phyloP scores from a whole-genome alignment of 1,140 invertebrate species.

The Orussus abietinus region DNA sequence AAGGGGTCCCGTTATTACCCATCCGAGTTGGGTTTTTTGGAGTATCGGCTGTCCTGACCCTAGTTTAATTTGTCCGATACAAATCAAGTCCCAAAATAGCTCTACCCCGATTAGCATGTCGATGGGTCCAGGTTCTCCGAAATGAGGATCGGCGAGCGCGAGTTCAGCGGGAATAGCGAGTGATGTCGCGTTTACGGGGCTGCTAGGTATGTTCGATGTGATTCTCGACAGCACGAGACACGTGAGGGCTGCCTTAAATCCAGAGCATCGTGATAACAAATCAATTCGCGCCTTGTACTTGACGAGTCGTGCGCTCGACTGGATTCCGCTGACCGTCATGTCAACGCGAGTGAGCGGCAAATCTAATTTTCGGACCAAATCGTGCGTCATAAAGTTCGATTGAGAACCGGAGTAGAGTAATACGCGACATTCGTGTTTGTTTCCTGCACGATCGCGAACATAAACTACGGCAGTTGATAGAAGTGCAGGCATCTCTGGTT shows the following conservation, averaged over 20 bases:
- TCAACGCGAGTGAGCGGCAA: neutral
- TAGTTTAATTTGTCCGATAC: slow-evolving; percentile 24
- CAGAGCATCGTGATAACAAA: slow-evolving; percentile 15
- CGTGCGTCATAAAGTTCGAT: slow-evolving; percentile 20
- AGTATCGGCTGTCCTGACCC: slow-evolving; percentile 19
- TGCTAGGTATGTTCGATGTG: slow-evolving; percentile 17
- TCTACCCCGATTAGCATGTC: slow-evolving; percentile 31
- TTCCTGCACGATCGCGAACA: slow-evolving; percentile 8
- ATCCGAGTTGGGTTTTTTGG: slow-evolving; percentile 20
- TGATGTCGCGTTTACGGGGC: slow-evolving; percentile 10
- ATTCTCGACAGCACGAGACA: slow-evolving; percentile 16
- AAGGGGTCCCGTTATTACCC: too few relatives aligned
- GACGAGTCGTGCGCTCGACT: slow-evolving; percentile 7
- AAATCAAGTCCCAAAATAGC: slow-evolving; percentile 31
- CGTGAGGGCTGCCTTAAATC: slow-evolving; percentile 9
- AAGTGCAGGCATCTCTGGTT: too few relatives aligned
- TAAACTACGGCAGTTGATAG: slow-evolving; percentile 20
- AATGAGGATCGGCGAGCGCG: slow-evolving; percentile 26
- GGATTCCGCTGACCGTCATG: slow-evolving; percentile 15
- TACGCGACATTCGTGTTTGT: slow-evolving; percentile 10
- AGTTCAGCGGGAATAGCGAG: slow-evolving; percentile 16
- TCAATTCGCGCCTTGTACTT: slow-evolving; percentile 6
- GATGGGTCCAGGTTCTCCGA: slow-evolving; percentile 22
- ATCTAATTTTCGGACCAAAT: slow-evolving; percentile 11
- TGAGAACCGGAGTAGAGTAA: slow-evolving; percentile 21